These are phyloP conservation scores for Malthinus seriepunctatus DNA, from an alignment of 2,888 invertebrate species.

Conservation along the genomic window DNA sequence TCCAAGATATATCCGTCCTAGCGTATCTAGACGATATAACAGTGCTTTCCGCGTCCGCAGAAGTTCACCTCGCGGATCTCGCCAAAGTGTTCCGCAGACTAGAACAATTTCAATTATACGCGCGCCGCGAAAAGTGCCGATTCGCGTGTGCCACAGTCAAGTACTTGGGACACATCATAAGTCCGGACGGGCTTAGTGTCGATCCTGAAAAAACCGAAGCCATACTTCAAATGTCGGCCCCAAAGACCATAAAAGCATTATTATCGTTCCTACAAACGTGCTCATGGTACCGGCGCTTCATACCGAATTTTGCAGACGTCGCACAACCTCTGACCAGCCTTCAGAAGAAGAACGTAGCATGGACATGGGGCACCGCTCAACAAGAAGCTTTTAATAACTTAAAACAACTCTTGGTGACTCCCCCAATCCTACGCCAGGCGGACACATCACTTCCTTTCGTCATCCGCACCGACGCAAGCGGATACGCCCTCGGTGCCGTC, in stretches of 20 bases:
- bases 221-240: slow-evolving; percentile 18
- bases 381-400: slow-evolving; percentile 8
- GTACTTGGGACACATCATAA: slow-evolving; percentile 32
- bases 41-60: too few relatives aligned
- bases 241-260: slow-evolving; percentile 19
- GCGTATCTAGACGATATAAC: slow-evolving; percentile 39
- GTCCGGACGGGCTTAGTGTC: slow-evolving; percentile 15
- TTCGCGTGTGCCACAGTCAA: slow-evolving; percentile 27
- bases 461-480: slow-evolving; percentile 14
- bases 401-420: slow-evolving; percentile 8
- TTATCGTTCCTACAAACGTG: slow-evolving; percentile 23
- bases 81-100: slow-evolving; percentile 28
- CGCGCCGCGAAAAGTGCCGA: slow-evolving; percentile 34
- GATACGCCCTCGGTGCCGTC: slow-evolving; percentile 7
- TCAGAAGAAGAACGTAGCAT: slow-evolving; percentile 25
- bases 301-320: slow-evolving; percentile 26
- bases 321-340: slow-evolving; percentile 23
- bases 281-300: slow-evolving; percentile 32
- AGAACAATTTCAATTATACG: slow-evolving; percentile 25
- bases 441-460: slow-evolving; percentile 3
- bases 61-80: slow-evolving; percentile 7
- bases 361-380: slow-evolving; percentile 21
- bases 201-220: slow-evolving; percentile 21
- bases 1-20: slow-evolving; percentile 19
- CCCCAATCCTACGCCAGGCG: slow-evolving; percentile 11